Evolutionary conservation across 2,888 invertebrate species (phyloP), one percentile per base, ranked within the genome.

Genomic region (Agrenia bidenticulata): DNA sequence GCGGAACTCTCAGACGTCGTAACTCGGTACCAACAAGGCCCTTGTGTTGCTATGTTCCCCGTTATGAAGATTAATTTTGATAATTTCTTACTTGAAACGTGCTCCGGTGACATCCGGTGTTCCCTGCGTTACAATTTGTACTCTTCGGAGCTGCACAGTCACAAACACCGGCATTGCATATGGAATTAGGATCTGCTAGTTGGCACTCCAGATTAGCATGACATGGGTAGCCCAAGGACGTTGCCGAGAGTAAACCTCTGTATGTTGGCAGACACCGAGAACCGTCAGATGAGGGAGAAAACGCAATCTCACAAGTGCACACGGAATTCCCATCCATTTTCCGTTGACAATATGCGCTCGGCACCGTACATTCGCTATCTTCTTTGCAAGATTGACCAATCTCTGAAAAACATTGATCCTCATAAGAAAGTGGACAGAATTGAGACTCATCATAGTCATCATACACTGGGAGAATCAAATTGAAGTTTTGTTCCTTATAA

Each of bases 31-130:
- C n/a, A n/a, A n/a, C n/a, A n/a, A n/a, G n/a, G n/a, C n/a, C n/a
- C n/a, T n/a, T n/a, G n/a, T n/a, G n/a, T n/a, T n/a, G n/a, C n/a
- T n/a, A n/a, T n/a, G n/a, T n/a, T n/a, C n/a, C n/a, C n/a, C n/a
- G n/a, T n/a, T n/a, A n/a, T n/a, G n/a, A n/a, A n/a, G n/a, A n/a
- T n/a, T n/a, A n/a, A n/a, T n/a, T n/a, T n/a, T n/a, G n/a, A n/a
- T 26, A 58, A 41, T 67, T 64, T 74, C 78, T 80, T 79, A 88
- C 88, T 82, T 90, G 90, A 80, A 93, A 94, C 17, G 93, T 94
- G 66, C 91, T 90, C 17, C 88, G 85, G 73, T 89, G 85, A 79
- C 94, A 94, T 50, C 92, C 93, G 61, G 87, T 85, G 76, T 85
- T 86, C 55, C 84, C 81, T 0, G 90, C 89, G 19, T 87, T 85